These are phyloP conservation scores for Decapterus maruadsi DNA, from an alignment of 2,797 vertebrate genomes.

Conservation along the genomic window DNA sequence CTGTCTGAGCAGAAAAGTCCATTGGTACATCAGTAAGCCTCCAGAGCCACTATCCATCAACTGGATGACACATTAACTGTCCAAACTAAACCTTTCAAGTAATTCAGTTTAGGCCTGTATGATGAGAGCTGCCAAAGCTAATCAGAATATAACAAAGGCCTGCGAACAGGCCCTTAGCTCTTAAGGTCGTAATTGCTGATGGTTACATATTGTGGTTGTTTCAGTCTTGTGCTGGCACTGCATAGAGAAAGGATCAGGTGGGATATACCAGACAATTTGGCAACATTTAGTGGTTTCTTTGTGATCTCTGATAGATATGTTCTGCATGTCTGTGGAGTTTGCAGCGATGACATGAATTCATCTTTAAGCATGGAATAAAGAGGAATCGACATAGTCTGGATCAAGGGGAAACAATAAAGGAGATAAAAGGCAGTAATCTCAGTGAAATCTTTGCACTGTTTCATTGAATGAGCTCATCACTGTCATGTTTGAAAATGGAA, in stretches of 20 bases:
- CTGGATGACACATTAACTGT: constrained; percentile 40
- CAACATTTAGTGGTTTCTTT: constrained; percentile 12
- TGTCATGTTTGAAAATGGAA: neutral
- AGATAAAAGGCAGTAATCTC: neutral
- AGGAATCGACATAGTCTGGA: neutral
- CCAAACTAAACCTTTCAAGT: constrained; percentile 30
- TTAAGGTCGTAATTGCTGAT: constrained; percentile 23
- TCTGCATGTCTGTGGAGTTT: neutral
- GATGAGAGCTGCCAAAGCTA: constrained; percentile 43
- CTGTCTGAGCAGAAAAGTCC: neutral
- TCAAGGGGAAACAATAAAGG: neutral
- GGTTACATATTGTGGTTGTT: constrained; percentile 20
- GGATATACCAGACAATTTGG: constrained; percentile 3
- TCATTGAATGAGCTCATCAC: constrained; percentile 10
- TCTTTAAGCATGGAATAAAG: neutral
- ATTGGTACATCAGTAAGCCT: constrained; percentile 12
- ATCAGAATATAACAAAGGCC: constrained; percentile 47
- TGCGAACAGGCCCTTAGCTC: constrained; percentile 23
- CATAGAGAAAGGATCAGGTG: constrained; percentile 10
- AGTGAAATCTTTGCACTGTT: neutral
- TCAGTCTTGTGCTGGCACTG: constrained; percentile 14
- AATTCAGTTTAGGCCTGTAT: constrained; percentile 12
- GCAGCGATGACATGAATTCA: neutral
- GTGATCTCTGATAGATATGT: neutral
- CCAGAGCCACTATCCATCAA: constrained; percentile 43